These are phyloP conservation scores for Haliclystus octoradiatus DNA, from an alignment of 30 jellyfish, hydroid and myxozoan species.

Conservation along the genomic window DNA sequence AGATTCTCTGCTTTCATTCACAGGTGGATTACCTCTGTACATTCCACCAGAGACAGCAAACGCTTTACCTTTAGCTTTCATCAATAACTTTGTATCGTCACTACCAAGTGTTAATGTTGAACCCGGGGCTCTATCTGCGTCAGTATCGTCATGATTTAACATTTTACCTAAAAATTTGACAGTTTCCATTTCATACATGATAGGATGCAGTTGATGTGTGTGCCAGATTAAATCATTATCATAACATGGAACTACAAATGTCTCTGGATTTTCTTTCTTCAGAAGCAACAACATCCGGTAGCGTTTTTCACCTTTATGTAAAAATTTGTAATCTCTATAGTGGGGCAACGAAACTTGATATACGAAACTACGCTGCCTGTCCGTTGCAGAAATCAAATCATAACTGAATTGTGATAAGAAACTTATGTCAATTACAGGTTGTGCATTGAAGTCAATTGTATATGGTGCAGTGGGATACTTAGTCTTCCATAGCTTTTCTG, in stretches of 20 bases:
- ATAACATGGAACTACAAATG: constrained; percentile 70
- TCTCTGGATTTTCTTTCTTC: constrained; percentile 44
- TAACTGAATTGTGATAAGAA: constrained; percentile 13
- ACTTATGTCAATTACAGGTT: constrained; percentile 32
- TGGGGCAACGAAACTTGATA: constrained; percentile 77
- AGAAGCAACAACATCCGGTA: constrained; percentile 48
- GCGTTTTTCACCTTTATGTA: constrained; percentile 60
- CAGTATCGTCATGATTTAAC: constrained; percentile 53
- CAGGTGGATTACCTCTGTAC: constrained; percentile 88
- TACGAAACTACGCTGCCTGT: constrained; percentile 49
- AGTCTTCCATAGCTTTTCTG: constrained; percentile 52
- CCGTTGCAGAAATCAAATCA: constrained; percentile 45
- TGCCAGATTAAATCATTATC: constrained; percentile 89
- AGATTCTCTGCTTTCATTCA: constrained; percentile 13
- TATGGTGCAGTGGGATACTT: constrained; percentile 60
- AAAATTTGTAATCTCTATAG: constrained; percentile 42
- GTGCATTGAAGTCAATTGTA: constrained; percentile 42
- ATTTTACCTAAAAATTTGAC: constrained; percentile 25
- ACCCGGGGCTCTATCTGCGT: constrained; percentile 62
- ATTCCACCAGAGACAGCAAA: constrained; percentile 87
- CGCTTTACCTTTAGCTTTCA: constrained; percentile 37
- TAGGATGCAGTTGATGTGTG: constrained; percentile 69
- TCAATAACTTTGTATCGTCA: constrained; percentile 39
- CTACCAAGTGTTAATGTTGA: constrained; percentile 28
- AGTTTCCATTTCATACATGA: constrained; percentile 39